A percentile compares a stretch with the other conserved stretches of the same genome.
phyloP scores from a whole-genome alignment of 2,888 invertebrate species.

The Serrognathus titanus region DNA sequence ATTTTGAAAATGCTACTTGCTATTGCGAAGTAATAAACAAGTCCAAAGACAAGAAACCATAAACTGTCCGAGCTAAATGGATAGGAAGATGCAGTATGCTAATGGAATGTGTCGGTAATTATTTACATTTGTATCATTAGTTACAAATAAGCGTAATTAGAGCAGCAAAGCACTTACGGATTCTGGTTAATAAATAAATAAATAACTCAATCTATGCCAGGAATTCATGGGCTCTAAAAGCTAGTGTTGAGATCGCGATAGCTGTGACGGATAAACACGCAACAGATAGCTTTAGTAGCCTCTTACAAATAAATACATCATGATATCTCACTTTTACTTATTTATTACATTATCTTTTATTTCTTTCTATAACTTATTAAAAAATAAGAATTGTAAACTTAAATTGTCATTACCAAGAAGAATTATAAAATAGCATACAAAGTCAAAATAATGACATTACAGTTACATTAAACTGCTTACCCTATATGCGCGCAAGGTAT shows the following conservation, averaged over 20 bases:
- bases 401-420: no score
- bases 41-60: no score
- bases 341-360: background rate
- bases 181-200: slow-evolving; percentile 28
- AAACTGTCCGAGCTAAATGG: no score
- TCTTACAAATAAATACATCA: slow-evolving; percentile 30
- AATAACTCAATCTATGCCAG: slow-evolving; percentile 28
- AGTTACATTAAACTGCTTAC: no score
- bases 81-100: no score
- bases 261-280: slow-evolving; percentile 33
- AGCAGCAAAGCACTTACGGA: slow-evolving; percentile 25
- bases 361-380: no score
- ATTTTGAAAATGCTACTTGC: no score
- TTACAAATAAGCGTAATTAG: slow-evolving; percentile 26
- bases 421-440: no score
- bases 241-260: slow-evolving; percentile 30
- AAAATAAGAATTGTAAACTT: no score
- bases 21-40: no score
- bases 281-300: slow-evolving; percentile 33
- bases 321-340: background rate
- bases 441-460: no score
- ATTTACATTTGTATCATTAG: slow-evolving; percentile 14
- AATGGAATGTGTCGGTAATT: background rate
- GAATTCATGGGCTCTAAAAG: slow-evolving; percentile 31
- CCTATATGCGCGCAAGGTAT: no score